Evolutionary conservation across 2,113 vertebrate species (phyloP).

Genomic region (Aplodontia rufa): DNA sequence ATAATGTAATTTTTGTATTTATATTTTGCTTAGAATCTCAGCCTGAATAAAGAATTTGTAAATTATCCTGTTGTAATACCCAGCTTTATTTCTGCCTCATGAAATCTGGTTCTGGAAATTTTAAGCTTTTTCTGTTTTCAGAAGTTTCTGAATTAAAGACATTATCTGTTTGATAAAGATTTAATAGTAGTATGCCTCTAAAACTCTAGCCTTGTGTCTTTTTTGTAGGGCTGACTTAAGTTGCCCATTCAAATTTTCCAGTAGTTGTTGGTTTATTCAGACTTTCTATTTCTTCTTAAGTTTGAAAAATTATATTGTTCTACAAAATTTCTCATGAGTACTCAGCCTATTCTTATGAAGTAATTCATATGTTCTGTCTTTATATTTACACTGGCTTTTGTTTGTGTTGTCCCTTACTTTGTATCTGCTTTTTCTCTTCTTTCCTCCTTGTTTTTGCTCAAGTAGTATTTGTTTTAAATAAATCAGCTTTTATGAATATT

Average conservation of each 20-base stretch:
- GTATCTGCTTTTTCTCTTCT: background rate
- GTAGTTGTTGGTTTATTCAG: conserved; percentile 2
- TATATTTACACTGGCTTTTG: background rate
- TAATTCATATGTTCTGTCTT: background rate
- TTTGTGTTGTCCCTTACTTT: background rate
- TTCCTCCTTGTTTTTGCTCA: background rate
- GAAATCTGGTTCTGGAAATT: conserved; percentile 23
- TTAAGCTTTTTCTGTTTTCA: conserved; percentile 1
- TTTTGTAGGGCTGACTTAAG: background rate
- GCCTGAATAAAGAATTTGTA: background rate
- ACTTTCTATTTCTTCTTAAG: background rate
- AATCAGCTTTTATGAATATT: background rate
- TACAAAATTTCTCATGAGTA: conserved; percentile 9
- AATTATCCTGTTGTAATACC: conserved; percentile 13
- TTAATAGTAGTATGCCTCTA: background rate
- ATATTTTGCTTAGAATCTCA: background rate
- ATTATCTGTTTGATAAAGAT: background rate
- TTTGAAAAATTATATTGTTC: conserved; percentile 25
- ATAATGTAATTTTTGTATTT: background rate
- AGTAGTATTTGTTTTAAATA: background rate
- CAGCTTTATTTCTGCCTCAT: background rate
- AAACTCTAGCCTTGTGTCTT: background rate
- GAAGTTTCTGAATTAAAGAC: background rate
- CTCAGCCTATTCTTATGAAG: background rate
- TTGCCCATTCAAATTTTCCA: background rate